Evolutionary conservation across 1,140 invertebrate genomes (phyloP), one percentile per base, ranked within the genome.

Genomic region (Zophobas morio): DNA sequence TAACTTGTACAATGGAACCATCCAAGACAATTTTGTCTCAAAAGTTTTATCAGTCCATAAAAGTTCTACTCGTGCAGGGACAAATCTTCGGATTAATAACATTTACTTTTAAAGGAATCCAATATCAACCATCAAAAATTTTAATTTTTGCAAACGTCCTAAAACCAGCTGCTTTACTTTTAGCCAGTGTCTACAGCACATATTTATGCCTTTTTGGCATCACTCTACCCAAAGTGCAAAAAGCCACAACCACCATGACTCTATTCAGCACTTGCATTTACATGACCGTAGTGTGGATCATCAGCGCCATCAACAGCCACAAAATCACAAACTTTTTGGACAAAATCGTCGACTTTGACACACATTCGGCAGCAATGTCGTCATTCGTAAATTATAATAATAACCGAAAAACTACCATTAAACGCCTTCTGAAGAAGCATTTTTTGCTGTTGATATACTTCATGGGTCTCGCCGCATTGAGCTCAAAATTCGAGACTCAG

Each of bases 261-360:
- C 8, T 6, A 1, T 37, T 6, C 1, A 32, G 20, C 37, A 6
- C 4, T 20, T 36, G 6, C 2, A 20, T 2, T 39, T 70, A 39
- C 42, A 6, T 71, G 20, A 1, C 49, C 46, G 49, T 35, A 2
- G 42, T 71, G 1, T 71, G 66, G 66, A 71, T 47, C 33, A 8
- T 1, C 0, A 47, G 39, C 36, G 8, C 47, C 34, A 46, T 46
- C 1, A 71, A 71, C 47, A n/a, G 32, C 8, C 2, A 20, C 4
- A 71, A 71, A 3, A 47, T 42, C 3, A 47, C 47, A 2, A 32
- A 71, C 46, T 8, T 71, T 2, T 32, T 71, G 3, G 8, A 1
- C 20, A 47, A 47, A 47, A 33, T 71, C 2, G 33, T 71, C 49
- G 42, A 71, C 47, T 71, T 71, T 42, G 66, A 71, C 40, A 6